Conservation (phyloP, 2,888 invertebrate species). For the Diadegma fenestrale region DNA sequence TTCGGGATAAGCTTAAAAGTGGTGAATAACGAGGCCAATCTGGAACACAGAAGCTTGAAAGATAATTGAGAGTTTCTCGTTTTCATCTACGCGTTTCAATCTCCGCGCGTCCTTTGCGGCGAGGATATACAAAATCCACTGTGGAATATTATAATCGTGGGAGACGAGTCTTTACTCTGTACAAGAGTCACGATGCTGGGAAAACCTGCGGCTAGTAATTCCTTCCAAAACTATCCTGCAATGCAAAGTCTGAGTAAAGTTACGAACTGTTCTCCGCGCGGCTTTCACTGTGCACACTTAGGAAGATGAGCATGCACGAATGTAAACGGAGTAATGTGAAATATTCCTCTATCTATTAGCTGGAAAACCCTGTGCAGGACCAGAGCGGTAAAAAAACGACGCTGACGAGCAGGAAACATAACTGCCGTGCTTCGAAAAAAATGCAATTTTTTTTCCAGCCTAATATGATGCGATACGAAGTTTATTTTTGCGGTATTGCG, state of each 20-base stretch:
- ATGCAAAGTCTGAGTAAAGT: slow-evolving; percentile 61
- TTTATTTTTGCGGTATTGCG: slow-evolving; percentile 44
- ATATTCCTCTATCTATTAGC: slow-evolving; percentile 38
- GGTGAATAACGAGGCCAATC: slow-evolving; percentile 19
- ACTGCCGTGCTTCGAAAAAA: background rate
- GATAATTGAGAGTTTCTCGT: slow-evolving; percentile 44
- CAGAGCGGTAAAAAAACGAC: background rate
- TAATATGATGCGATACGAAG: background rate
- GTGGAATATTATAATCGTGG: slow-evolving; percentile 50
- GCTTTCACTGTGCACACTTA: background rate
- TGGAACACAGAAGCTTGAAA: slow-evolving; percentile 42
- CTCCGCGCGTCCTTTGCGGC: background rate
- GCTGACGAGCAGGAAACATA: background rate
- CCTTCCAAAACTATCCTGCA: slow-evolving; percentile 60
- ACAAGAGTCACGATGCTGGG: slow-evolving; percentile 38
- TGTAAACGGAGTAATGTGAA: slow-evolving; percentile 27
- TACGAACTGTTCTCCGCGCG: slow-evolving; percentile 48
- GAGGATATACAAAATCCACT: slow-evolving; percentile 2
- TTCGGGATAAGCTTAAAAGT: slow-evolving; percentile 1
- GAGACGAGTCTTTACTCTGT: slow-evolving; percentile 31
- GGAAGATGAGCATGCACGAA: slow-evolving; percentile 23
- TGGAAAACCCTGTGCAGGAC: background rate
- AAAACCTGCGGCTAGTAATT: slow-evolving; percentile 59
- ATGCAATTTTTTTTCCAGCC: background rate
- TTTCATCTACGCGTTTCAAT: slow-evolving; percentile 28